phyloP scores from a whole-genome alignment of 2,888 invertebrate genomes.

The Stratiomys singularior region DNA sequence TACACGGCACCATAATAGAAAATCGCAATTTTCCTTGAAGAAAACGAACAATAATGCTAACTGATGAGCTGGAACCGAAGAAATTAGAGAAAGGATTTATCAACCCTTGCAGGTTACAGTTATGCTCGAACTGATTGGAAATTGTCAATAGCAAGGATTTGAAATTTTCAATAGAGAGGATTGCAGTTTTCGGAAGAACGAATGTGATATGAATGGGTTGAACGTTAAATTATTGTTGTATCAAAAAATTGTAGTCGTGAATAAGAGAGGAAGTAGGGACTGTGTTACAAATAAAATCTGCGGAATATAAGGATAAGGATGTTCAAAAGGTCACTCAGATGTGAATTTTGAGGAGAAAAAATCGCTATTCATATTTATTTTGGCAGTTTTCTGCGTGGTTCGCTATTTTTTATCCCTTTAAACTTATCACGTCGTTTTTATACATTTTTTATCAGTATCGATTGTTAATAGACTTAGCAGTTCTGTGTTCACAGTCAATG shows the following conservation, averaged over 20 bases:
- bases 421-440: background rate
- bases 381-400: no score
- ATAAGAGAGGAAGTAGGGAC: background rate
- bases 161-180: constrained; percentile 21
- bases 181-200: constrained; percentile 26
- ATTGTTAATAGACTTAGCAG: background rate
- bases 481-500: no score
- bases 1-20: background rate
- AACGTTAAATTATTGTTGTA: background rate
- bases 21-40: constrained; percentile 25
- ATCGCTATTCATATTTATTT: background rate
- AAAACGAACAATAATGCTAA: background rate
- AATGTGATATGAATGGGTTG: constrained; percentile 22
- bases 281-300: no score
- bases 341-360: background rate
- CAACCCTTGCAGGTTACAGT: constrained; percentile 48
- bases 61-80: constrained; percentile 39
- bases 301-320: no score
- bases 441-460: background rate
- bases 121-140: constrained; percentile 38
- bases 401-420: no score
- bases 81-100: constrained; percentile 44
- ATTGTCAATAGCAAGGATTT: background rate
- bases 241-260: background rate
- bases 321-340: no score